These are phyloP conservation scores for Labeo rohita DNA, from an alignment of 2,113 vertebrate genomes.

Conservation along the genomic window DNA sequence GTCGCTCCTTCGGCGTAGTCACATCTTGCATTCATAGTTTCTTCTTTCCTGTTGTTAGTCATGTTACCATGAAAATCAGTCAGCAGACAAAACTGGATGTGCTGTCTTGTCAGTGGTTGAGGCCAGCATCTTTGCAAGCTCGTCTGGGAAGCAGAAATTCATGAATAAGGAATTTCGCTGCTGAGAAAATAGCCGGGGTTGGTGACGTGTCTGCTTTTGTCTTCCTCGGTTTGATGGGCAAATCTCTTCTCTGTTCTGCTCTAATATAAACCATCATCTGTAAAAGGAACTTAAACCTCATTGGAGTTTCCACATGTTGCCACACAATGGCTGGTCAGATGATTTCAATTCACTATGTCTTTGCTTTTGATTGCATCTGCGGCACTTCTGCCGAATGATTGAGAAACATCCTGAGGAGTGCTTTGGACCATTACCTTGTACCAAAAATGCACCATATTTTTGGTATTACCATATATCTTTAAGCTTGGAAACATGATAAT, in stretches of 20 bases:
- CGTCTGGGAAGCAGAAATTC: not conserved
- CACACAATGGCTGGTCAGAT: slow-evolving; percentile 54
- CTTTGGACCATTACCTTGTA: not conserved
- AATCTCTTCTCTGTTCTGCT: slow-evolving; percentile 3
- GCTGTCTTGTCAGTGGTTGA: not conserved
- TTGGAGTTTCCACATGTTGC: slow-evolving; percentile 31
- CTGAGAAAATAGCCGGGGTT: not conserved
- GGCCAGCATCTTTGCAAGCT: not conserved
- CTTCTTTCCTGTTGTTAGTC: not conserved
- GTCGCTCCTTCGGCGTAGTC: not conserved
- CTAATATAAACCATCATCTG: not conserved
- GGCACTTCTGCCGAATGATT: slow-evolving; percentile 33
- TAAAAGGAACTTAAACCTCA: slow-evolving; percentile 4
- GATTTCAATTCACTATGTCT: slow-evolving; percentile 40
- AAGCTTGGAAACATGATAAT: not conserved
- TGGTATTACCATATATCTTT: not conserved
- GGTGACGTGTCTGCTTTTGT: not conserved
- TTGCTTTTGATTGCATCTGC: slow-evolving; percentile 40
- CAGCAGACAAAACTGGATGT: slow-evolving; percentile 3
- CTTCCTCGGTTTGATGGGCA: not conserved
- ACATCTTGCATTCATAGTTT: not conserved
- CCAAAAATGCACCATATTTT: not conserved
- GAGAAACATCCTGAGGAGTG: not conserved
- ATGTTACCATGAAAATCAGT: not conserved
- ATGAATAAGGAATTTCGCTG: not conserved